Evolutionary conservation across 2,797 vertebrate species (phyloP), one percentile per base, ranked within the genome.

Genomic region (Paguma larvata): DNA sequence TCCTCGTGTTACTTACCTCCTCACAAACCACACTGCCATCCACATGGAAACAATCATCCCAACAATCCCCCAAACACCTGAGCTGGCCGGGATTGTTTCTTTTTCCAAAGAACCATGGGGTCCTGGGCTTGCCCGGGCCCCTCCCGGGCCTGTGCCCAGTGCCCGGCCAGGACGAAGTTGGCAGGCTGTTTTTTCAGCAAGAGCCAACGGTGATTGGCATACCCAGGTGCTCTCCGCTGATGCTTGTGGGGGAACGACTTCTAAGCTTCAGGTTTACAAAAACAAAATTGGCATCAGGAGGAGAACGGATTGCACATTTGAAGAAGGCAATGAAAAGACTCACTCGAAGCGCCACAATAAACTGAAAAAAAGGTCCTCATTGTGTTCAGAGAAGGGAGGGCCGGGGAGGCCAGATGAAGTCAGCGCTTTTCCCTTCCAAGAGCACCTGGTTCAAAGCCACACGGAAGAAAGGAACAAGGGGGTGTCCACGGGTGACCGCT

Each of bases 241-340:
- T 97, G 79, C 62, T 72, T 62, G 7, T 51, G 19, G 48, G 51
- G 27, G 51, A 63, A 94, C 79, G 25, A 90, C 51, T 82, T 72
- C 82, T 77, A 79, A 93, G 32, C 65, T 73, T n/a, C 63, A 68
- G 88, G 59, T 68, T 30, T 85, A 89, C 93, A 96, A 91, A 91
- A 97, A 92, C 16, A 70, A 9, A 53, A 32, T 77, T 95, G 91
- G 48, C 79, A 38, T 79, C 59, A 80, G n/a, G 23, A 48, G 53
- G 51, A 96, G 59, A 85, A 95, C 0, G 10, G 13, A 91, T 25
- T n/a, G 44, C 21, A 83, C 59, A 32, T 44, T 32, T 83, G 51
- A 85, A 94, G 51, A 91, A 86, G 56, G 27, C 12, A 59, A 51
- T 41, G 73, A 32, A 72, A 85, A 97, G 48, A 41, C 79, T 46